Conservation (phyloP, 2,888 invertebrate species). For the Dasysyrphus albostriatus region DNA sequence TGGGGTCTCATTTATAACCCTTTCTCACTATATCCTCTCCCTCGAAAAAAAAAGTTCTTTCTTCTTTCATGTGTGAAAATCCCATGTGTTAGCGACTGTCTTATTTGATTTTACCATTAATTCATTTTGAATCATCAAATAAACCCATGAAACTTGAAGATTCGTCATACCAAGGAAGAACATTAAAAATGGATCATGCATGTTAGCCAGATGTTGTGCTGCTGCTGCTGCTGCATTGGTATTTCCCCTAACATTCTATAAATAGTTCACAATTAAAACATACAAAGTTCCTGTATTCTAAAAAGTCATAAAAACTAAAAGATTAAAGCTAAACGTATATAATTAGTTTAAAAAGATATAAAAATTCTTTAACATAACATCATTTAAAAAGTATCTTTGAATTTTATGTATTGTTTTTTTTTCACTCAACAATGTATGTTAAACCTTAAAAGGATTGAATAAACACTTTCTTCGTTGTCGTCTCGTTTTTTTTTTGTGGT, state of each 20-base stretch:
- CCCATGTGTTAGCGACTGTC: conserved; percentile 21
- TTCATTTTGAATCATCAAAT: conserved; percentile 36
- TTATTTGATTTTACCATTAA: conserved; percentile 20
- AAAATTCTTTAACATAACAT: conserved; percentile 5
- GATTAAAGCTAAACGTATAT: not conserved
- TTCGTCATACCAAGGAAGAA: conserved; percentile 11
- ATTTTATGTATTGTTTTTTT: conserved; percentile 6
- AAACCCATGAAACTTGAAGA: conserved; percentile 6
- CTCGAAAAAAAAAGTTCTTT: not conserved
- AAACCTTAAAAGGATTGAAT: conserved; percentile 57
- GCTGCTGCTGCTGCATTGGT: not conserved
- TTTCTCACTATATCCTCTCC: not conserved
- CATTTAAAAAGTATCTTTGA: conserved; percentile 31
- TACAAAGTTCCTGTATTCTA: not conserved
- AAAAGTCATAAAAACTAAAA: conserved; percentile 47
- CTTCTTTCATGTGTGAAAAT: conserved; percentile 7
- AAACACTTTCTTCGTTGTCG: conserved; percentile 48
- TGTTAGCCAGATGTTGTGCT: conserved; percentile 55
- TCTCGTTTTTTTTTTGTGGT: not conserved
- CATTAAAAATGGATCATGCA: conserved; percentile 21
- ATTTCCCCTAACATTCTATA: conserved; percentile 18
- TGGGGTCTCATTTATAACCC: not conserved
- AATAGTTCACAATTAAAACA: conserved; percentile 25
- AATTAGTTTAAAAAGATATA: conserved; percentile 37
- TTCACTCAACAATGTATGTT: not conserved